Conservation (phyloP, 2,113 vertebrate genomes). For the Trichechus manatus region DNA sequence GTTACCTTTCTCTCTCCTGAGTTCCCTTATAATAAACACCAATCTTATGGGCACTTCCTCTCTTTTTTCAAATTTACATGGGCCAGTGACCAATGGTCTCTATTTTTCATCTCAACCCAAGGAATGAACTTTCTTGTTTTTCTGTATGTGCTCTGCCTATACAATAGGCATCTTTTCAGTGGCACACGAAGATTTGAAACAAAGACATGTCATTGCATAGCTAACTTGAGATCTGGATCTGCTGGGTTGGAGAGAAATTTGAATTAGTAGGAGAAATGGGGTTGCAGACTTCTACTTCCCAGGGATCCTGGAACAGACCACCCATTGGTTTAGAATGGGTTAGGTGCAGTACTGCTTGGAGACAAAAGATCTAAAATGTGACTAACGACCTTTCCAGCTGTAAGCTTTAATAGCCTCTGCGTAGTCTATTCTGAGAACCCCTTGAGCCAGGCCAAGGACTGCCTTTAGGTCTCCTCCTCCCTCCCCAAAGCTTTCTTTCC, state of each 20-base stretch:
- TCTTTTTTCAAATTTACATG: not conserved
- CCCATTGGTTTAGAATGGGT: not conserved
- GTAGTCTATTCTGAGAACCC: not conserved
- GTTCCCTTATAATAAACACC: not conserved
- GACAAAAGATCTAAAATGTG: slow-evolving; percentile 2
- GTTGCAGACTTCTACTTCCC: not conserved
- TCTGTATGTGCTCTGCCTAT: not conserved
- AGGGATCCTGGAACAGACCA: not conserved
- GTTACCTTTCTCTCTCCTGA: not conserved
- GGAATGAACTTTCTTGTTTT: not conserved
- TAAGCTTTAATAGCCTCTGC: not conserved
- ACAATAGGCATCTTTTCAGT: not conserved
- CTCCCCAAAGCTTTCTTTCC: not conserved
- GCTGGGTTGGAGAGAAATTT: not conserved
- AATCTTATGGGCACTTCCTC: not conserved
- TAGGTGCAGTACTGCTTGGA: not conserved
- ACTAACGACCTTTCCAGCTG: not conserved
- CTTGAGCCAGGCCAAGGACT: not conserved
- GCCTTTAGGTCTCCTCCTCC: not conserved
- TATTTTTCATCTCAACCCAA: not conserved
- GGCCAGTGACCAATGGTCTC: not conserved
- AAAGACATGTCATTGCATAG: not conserved
- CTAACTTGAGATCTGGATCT: not conserved
- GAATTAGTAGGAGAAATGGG: slow-evolving; percentile 6
- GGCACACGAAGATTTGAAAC: slow-evolving; percentile 10